Conservation (phyloP, 1,140 invertebrate genomes). For the Propsilocerus akamusi region DNA sequence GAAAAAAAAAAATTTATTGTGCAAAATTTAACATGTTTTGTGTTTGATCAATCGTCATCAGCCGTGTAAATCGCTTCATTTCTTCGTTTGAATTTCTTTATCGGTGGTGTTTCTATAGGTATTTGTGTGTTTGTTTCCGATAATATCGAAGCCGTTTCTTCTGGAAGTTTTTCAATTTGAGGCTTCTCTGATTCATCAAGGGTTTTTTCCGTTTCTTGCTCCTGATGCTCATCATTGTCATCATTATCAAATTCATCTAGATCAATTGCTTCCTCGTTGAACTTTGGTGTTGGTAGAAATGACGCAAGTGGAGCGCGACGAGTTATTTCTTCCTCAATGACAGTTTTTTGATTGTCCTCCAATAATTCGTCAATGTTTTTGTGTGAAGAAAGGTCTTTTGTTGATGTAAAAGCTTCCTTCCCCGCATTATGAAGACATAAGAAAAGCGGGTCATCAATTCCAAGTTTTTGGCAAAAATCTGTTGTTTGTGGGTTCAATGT, state of each 20-base stretch:
- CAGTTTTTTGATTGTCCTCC: constrained; percentile 6
- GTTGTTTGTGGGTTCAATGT: constrained; percentile 66
- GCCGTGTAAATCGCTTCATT: constrained; percentile 24
- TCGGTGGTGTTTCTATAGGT: constrained; percentile 8
- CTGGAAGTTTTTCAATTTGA: not conserved
- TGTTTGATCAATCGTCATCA: constrained; percentile 8
- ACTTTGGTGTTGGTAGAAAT: constrained; percentile 5
- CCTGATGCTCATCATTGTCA: not conserved
- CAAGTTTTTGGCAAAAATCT: constrained; percentile 58
- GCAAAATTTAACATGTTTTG: no score
- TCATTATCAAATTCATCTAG: not conserved
- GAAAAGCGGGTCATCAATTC: constrained; percentile 57
- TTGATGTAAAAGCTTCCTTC: constrained; percentile 6
- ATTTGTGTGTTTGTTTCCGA: not conserved
- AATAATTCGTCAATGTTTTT: constrained; percentile 6
- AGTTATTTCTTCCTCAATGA: constrained; percentile 2
- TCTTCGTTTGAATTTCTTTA: constrained; percentile 28
- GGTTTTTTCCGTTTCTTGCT: not conserved
- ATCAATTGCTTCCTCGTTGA: not conserved
- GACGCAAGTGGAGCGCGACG: not conserved
- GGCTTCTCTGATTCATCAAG: not conserved
- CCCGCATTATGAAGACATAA: constrained; percentile 19
- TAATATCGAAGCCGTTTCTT: constrained; percentile 4
- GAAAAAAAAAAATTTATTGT: no score
- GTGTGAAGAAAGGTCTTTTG: constrained; percentile 7